A percentile compares a stretch with the other conserved stretches of the same genome.
phyloP scores from a whole-genome alignment of 2,797 vertebrate genomes.

The Enteromius fasciolatus region DNA sequence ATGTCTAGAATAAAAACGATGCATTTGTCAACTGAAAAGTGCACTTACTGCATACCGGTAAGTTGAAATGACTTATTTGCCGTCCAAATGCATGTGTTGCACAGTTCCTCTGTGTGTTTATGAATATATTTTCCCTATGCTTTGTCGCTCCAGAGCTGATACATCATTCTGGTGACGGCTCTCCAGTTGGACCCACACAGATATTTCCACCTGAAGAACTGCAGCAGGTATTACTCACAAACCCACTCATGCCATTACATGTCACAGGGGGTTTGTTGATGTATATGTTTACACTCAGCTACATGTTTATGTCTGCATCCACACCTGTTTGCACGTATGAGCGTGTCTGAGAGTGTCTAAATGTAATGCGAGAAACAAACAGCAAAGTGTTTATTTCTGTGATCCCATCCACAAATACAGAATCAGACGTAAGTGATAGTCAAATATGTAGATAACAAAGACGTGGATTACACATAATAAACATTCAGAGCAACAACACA shows the following conservation, averaged over 20 bases:
- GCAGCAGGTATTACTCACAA: neutral
- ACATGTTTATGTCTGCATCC: conserved; percentile 3
- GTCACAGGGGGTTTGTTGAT: conserved; percentile 19
- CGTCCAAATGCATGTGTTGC: neutral
- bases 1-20: neutral
- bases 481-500: neutral
- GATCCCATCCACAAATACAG: conserved; percentile 8
- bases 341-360: neutral
- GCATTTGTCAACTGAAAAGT: conserved; percentile 13
- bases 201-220: conserved; percentile 16
- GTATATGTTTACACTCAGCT: conserved; percentile 2
- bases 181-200: neutral
- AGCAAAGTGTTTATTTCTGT: neutral
- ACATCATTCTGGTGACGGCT: conserved; percentile 57
- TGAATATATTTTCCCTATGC: conserved; percentile 57
- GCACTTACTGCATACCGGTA: neutral
- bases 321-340: neutral
- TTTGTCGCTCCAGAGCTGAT: conserved; percentile 59
- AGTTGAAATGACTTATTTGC: neutral
- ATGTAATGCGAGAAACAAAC: conserved; percentile 9
- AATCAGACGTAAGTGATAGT: neutral
- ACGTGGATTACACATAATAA: neutral
- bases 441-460: neutral
- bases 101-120: conserved; percentile 43
- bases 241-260: conserved; percentile 14